phyloP scores from a whole-genome alignment of 2,797 vertebrate genomes.

The Huso huso region DNA sequence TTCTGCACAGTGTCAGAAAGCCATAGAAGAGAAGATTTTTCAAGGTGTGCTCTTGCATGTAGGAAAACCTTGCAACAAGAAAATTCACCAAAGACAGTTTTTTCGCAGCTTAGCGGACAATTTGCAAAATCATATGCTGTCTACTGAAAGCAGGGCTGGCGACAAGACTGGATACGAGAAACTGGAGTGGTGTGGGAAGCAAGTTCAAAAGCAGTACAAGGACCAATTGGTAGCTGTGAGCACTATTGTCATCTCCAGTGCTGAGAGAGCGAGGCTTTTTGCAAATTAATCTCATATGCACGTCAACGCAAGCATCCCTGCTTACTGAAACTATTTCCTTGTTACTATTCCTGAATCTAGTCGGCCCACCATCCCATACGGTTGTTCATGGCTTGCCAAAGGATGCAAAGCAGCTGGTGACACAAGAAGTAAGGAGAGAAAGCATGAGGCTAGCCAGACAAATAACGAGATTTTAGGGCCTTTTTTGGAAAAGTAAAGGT shows the following conservation, averaged over 20 bases:
- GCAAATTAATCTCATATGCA: conserved; percentile 14
- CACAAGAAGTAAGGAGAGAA: background rate
- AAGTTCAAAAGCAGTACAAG: background rate
- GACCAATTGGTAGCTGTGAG: conserved; percentile 9
- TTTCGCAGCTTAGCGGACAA: conserved; percentile 9
- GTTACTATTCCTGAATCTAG: conserved; percentile 8
- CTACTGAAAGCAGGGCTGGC: background rate
- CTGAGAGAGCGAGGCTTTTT: conserved; percentile 12
- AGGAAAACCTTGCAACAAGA: conserved; percentile 14
- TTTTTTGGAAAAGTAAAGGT: conserved; percentile 15
- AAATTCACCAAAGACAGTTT: background rate
- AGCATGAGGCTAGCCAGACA: conserved; percentile 1
- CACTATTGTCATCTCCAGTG: conserved; percentile 11
- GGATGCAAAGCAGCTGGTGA: conserved; percentile 1
- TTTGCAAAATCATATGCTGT: conserved; percentile 3
- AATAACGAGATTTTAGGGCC: conserved; percentile 5
- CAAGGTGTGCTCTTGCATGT: conserved; percentile 6
- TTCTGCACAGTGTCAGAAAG: conserved; percentile 9
- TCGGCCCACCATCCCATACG: conserved; percentile 12
- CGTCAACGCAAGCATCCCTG: conserved; percentile 2
- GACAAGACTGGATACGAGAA: conserved; percentile 12
- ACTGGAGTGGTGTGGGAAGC: background rate
- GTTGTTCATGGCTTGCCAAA: conserved; percentile 7
- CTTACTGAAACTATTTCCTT: conserved; percentile 10
- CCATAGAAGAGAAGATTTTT: conserved; percentile 11